Percentiles rank a stretch among this genome's conserved stretches.
phyloP scores from a whole-genome alignment of 1,140 invertebrate genomes.

The Colletes gigas region DNA sequence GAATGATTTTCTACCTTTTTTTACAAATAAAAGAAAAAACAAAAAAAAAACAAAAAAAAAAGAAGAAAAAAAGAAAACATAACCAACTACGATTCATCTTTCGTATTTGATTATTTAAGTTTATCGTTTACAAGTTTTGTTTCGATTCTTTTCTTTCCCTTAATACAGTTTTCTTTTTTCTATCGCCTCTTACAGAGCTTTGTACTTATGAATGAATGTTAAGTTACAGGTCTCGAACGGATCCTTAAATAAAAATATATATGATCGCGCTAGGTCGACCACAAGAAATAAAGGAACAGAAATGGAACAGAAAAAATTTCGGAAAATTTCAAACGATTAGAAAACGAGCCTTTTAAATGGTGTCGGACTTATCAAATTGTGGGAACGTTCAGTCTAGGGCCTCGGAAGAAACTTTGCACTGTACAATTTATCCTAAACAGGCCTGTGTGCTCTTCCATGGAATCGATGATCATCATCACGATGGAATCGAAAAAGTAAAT shows the following conservation, averaged over 20 bases:
- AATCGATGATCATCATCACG: conserved; percentile 8
- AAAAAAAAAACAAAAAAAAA: background rate
- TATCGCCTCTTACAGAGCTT: conserved; percentile 35
- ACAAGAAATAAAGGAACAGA: background rate
- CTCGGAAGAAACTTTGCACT: background rate
- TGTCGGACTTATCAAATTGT: background rate
- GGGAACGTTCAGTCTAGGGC: conserved; percentile 14
- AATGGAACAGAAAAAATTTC: background rate
- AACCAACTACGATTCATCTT: conserved; percentile 37
- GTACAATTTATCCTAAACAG: conserved; percentile 24
- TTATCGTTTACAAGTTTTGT: background rate
- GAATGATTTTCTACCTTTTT: background rate
- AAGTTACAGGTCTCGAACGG: conserved; percentile 35
- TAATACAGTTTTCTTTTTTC: conserved; percentile 23
- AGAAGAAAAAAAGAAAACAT: conserved; percentile 26
- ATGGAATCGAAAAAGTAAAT: conserved; percentile 8
- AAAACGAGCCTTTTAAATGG: conserved; percentile 8
- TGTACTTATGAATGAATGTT: conserved; percentile 69
- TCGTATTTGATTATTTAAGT: conserved; percentile 13
- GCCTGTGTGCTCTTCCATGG: background rate
- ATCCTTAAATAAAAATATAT: conserved; percentile 28
- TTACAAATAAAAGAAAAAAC: background rate
- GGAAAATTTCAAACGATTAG: background rate
- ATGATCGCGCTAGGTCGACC: background rate
- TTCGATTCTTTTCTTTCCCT: conserved; percentile 9